Evolutionary conservation across 1,140 invertebrate genomes (phyloP), one percentile per base, ranked within the genome.

Genomic region (Achatina immaculata): DNA sequence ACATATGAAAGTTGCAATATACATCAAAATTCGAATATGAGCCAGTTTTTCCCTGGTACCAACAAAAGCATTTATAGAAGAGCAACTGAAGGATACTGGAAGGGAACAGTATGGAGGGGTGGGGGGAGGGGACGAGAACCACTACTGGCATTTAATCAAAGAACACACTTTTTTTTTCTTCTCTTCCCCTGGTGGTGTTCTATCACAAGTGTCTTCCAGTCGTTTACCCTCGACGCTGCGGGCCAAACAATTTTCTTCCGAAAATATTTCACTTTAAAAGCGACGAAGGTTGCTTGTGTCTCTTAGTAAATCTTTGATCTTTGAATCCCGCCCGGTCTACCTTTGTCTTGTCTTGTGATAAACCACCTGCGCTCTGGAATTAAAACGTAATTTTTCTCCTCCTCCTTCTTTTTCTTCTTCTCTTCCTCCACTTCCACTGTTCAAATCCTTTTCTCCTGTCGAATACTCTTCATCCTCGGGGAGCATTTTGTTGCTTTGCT

Each of bases 141-240:
- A 48, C 19, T 48, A 62, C 21, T 34, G 28, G 58, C 58, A 62
- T 28, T 62, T 31, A 62, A 62, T 62, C 58, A 62, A 28, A 62
- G 58, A 62, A 62, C n/a, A 62, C 58, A 62, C 58, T 62, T 62
- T 62, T 62, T n/a, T n/a, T n/a, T n/a, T n/a, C n/a, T n/a, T n/a
- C n/a, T n/a, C n/a, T n/a, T n/a, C 21, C 16, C 28, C 58, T 28
- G 31, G 0, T 28, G 58, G 58, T 62, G 31, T 34, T 62, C 58
- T 62, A 11, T 62, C 58, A 31, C 58, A 62, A 62, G 58, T 62
- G 58, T 31, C 58, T 62, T 62, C n/a, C 58, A 62, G 28, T 34
- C 58, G 58, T 4, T 62, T 62, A 62, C 58, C 58, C 58, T 62
- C 31, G 58, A 62, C 58, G 58, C 58, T 34, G 58, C 58, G 31